These are phyloP conservation scores for Sinonovacula constricta DNA, from an alignment of 1,140 invertebrate species.

Conservation along the genomic window DNA sequence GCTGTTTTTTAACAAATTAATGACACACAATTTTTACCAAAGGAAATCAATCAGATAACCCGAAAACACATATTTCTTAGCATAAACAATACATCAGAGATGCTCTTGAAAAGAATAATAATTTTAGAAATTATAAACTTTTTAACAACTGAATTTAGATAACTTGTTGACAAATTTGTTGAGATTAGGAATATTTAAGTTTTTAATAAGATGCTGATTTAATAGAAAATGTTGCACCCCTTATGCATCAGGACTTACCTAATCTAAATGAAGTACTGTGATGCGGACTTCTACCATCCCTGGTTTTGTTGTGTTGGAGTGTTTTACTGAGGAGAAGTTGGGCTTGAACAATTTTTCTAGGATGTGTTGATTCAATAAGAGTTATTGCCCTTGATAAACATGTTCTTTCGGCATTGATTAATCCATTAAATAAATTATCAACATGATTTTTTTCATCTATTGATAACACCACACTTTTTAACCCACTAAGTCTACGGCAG, in stretches of 20 bases:
- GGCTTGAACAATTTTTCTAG: conserved; percentile 77
- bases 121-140: no score
- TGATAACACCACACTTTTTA: no score
- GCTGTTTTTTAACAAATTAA: no score
- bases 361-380: conserved; percentile 81
- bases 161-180: neutral
- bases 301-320: conserved; percentile 73
- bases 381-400: conserved; percentile 81
- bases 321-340: conserved; percentile 78
- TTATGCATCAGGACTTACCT: conserved; percentile 66
- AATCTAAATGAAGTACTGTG: conserved; percentile 78
- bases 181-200: neutral
- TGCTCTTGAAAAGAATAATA: no score
- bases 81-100: no score
- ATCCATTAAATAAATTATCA: conserved; percentile 43
- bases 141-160: no score
- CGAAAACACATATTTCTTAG: no score
- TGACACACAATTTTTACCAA: no score
- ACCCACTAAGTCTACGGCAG: no score
- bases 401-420: conserved; percentile 49
- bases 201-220: neutral
- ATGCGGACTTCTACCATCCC: conserved; percentile 61
- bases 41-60: no score
- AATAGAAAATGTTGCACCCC: neutral
- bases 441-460: conserved; percentile 32